A percentile compares a stretch with the other conserved stretches of the same genome.
Conservation (phyloP, 2,113 vertebrate species). For the Zonotrichia leucophrys region DNA sequence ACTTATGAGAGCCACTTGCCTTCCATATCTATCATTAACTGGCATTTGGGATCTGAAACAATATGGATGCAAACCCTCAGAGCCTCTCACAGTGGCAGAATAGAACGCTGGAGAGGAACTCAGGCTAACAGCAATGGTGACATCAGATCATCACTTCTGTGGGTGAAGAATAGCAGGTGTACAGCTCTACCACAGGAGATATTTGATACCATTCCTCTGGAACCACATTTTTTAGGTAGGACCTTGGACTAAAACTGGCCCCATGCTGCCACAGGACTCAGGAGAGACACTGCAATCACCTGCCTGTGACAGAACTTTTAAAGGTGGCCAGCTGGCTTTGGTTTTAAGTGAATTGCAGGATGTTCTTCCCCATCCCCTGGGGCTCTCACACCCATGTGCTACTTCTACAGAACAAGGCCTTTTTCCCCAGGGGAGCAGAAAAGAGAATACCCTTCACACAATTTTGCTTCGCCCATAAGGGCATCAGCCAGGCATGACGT, state of each 20-base stretch:
- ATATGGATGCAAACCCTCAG: not conserved
- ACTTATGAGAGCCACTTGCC: not conserved
- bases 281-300: not conserved
- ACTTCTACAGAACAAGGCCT: not conserved
- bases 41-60: not conserved
- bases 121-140: not conserved
- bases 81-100: not conserved
- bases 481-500: conserved; percentile 45
- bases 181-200: not conserved
- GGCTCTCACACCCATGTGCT: not conserved
- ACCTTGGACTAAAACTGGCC: not conserved
- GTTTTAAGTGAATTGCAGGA: not conserved
- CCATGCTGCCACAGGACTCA: accelerated
- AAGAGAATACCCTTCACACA: conserved; percentile 11
- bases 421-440: not conserved
- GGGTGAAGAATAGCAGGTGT: not conserved
- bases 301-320: not conserved
- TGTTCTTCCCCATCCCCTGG: not conserved
- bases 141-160: not conserved
- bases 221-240: not conserved
- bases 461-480: conserved; percentile 46
- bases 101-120: not conserved
- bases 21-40: not conserved
- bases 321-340: not conserved
- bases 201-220: not conserved